These are phyloP conservation scores for Antheraea yamamai DNA, from an alignment of 2,888 invertebrate genomes.

Conservation along the genomic window DNA sequence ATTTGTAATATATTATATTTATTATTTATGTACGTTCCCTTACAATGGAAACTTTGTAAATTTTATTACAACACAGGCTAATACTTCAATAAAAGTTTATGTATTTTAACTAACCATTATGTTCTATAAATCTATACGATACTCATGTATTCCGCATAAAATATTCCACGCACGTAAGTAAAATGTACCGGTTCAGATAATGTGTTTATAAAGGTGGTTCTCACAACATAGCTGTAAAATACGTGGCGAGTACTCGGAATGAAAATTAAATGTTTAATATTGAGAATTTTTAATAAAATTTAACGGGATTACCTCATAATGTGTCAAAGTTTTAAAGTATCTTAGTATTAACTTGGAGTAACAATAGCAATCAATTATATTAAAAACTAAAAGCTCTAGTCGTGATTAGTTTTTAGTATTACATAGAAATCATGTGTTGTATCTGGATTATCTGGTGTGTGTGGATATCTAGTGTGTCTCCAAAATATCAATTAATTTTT, in stretches of 20 bases:
- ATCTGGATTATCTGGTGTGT: too few relatives aligned
- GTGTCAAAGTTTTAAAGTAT: too few relatives aligned
- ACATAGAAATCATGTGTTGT: too few relatives aligned
- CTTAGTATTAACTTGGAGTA: too few relatives aligned
- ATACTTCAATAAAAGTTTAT: not conserved
- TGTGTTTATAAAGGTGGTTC: not conserved
- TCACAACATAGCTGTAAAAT: not conserved
- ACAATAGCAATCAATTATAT: too few relatives aligned
- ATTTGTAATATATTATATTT: conserved; percentile 2
- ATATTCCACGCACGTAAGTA: not conserved
- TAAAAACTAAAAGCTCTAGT: too few relatives aligned
- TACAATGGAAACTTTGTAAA: conserved; percentile 8
- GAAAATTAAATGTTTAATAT: not conserved
- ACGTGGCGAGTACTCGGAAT: not conserved
- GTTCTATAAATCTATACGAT: not conserved
- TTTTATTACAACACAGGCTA: conserved; percentile 2
- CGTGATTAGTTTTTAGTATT: too few relatives aligned
- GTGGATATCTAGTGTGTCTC: not conserved
- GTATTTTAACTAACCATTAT: not conserved
- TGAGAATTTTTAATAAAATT: too few relatives aligned
- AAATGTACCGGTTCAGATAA: not conserved
- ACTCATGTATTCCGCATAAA: not conserved
- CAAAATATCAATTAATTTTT: not conserved
- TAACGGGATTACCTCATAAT: too few relatives aligned
- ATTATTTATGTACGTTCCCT: not conserved